Base-by-base conservation (phyloP, 2,113 vertebrate genomes). In the Choloepus hoffmanni region DNA sequence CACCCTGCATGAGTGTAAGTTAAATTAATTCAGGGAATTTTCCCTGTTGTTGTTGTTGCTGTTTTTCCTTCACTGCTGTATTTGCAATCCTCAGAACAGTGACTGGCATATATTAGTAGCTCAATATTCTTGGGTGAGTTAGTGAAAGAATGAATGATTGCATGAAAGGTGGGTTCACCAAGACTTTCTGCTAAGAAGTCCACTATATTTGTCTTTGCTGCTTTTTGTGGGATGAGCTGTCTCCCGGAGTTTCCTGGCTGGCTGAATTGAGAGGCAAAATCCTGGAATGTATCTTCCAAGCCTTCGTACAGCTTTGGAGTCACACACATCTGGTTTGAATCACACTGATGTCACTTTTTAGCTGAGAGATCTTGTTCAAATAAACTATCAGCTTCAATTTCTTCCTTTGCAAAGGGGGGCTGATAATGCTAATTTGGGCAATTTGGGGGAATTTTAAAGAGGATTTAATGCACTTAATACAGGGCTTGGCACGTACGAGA, bases 271-370 rank as follows among this genome's bases (percentile, higher is more conserved):
- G 33, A 73, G 55, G 45, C 13, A 72, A 5, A 72, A 36, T 92
- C 28, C 36, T 91, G 43, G 36, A 77, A 40, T 77, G 62, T 33
- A 81, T 87, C 58, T 93, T 90, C 11, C 26, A 77, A 62, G 13
- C 3, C 21, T 79, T 28, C 82, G 18, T 79, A 1, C 36, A 84
- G 74, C 30, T 70, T 86, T 62, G 55, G 50, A 93, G 15, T 40
- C 30, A 86, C 3, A 28, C 26, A 77, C n/a, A 90, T 89, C 12
- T 40, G 62, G 36, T 58, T 97, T 67, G n/a, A 95, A 85, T 96
- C 26, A 74, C 14, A 7, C 11, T 5, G 79, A n/a, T 0, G 10
- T 63, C 19, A 78, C 40, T 84, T 86, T 89, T 19, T 81, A 79
- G 7, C 19, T 83, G 24, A 85, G 28, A 90, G 7, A 63, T n/a